Conservation (phyloP, 2,888 invertebrate species). For the Luperina nickerlii region DNA sequence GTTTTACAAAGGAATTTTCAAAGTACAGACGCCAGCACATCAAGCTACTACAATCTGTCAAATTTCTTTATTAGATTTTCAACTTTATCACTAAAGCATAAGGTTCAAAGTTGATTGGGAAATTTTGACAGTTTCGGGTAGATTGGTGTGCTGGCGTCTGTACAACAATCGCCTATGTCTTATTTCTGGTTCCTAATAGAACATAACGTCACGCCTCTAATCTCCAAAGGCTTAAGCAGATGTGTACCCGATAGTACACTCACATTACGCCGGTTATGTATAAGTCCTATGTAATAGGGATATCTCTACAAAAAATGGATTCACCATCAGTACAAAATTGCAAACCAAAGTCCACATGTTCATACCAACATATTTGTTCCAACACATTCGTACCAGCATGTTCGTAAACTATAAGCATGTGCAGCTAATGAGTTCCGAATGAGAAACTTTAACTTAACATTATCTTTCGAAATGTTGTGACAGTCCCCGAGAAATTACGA, state of each 20-base stretch:
- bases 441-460: conserved; percentile 48
- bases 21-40: too few relatives aligned
- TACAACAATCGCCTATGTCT: neutral
- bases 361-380: neutral
- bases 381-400: conserved; percentile 24
- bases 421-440: conserved; percentile 58
- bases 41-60: too few relatives aligned
- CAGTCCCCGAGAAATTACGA: conserved; percentile 54
- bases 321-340: conserved; percentile 11
- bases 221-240: neutral
- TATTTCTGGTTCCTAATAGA: neutral
- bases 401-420: conserved; percentile 48
- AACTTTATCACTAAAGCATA: too few relatives aligned
- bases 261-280: neutral
- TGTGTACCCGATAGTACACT: neutral
- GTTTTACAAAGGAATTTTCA: neutral
- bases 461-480: conserved; percentile 50
- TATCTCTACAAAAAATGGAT: conserved; percentile 1
- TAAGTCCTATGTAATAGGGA: too few relatives aligned
- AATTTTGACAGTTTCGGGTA: too few relatives aligned
- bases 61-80: too few relatives aligned
- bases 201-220: neutral
- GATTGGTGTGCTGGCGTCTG: too few relatives aligned
- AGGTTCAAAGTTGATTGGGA: too few relatives aligned
- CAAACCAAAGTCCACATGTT: neutral